phyloP scores from a whole-genome alignment of 1,140 invertebrate species.

The Notospermus geniculatus region DNA sequence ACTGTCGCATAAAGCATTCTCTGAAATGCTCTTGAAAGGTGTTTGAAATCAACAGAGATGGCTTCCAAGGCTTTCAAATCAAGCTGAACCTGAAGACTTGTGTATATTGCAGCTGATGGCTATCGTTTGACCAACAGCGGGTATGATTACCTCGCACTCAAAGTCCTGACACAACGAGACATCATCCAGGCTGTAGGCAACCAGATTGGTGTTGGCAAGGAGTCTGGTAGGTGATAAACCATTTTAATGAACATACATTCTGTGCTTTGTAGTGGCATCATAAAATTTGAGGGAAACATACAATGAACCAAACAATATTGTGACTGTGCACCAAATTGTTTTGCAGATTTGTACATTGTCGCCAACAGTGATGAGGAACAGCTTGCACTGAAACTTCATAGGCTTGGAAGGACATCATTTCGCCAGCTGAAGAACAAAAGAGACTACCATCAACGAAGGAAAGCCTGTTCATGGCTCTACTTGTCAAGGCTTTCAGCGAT shows the following conservation, averaged over 20 bases:
- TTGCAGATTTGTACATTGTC: constrained; percentile 83
- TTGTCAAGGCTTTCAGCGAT: constrained; percentile 94
- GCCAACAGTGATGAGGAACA: constrained; percentile 69
- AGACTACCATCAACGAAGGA: constrained; percentile 92
- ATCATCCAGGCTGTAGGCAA: constrained; percentile 88
- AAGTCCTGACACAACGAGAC: constrained; percentile 76
- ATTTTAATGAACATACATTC: too few species aligned
- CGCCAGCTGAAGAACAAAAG: constrained; percentile 95
- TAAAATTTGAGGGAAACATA: too few species aligned
- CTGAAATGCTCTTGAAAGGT: too few species aligned
- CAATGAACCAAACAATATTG: too few species aligned
- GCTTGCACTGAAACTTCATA: constrained; percentile 87
- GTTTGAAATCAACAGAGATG: too few species aligned
- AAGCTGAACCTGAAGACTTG: too few species aligned
- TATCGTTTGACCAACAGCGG: constrained; percentile 94
- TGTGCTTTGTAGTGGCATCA: too few species aligned
- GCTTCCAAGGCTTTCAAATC: background rate
- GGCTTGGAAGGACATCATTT: constrained; percentile 92
- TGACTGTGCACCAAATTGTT: too few species aligned
- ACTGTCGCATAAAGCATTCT: too few species aligned
- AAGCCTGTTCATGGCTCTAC: constrained; percentile 92
- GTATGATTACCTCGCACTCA: constrained; percentile 95
- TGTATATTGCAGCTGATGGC: constrained; percentile 64
- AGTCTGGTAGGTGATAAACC: constrained; percentile 64
- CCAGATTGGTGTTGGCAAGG: constrained; percentile 98